A percentile compares a stretch with the other conserved stretches of the same genome.
phyloP scores from a whole-genome alignment of 2,797 vertebrate species.

The Ambastaia sidthimunki region DNA sequence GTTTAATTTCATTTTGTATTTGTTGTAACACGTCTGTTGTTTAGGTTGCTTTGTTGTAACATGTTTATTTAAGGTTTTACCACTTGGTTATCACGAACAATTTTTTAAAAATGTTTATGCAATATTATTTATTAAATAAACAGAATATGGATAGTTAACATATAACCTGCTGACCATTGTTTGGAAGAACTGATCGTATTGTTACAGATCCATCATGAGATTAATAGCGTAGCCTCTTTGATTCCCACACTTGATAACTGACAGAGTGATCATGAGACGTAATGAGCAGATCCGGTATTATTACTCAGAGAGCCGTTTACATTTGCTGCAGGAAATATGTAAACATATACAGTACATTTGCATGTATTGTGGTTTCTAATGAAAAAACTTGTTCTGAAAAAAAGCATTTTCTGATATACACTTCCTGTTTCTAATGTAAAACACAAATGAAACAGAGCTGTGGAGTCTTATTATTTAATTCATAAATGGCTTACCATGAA shows the following conservation, averaged over 20 bases:
- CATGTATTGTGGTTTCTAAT: constrained; percentile 16
- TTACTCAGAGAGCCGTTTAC: not conserved
- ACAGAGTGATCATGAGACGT: not conserved
- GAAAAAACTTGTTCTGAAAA: constrained; percentile 5
- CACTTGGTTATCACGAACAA: no score
- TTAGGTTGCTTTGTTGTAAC: no score
- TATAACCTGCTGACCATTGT: no score
- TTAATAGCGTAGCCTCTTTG: not conserved
- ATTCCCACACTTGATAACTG: not conserved
- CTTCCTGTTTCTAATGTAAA: not conserved
- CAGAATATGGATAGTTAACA: no score
- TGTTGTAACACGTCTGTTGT: no score
- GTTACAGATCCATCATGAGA: not conserved
- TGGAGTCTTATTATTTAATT: not conserved
- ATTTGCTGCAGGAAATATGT: constrained; percentile 25
- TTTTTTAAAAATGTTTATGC: not conserved
- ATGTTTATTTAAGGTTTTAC: no score
- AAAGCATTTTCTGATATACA: not conserved
- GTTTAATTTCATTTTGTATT: no score
- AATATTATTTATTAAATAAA: not conserved
- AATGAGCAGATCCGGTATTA: not conserved
- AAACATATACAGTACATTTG: constrained; percentile 15
- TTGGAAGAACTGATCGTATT: no score
- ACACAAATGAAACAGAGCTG: no score
- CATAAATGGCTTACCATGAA: not conserved